phyloP scores from a whole-genome alignment of 2,888 invertebrate genomes.

The Hirtodrosophila alboralis region DNA sequence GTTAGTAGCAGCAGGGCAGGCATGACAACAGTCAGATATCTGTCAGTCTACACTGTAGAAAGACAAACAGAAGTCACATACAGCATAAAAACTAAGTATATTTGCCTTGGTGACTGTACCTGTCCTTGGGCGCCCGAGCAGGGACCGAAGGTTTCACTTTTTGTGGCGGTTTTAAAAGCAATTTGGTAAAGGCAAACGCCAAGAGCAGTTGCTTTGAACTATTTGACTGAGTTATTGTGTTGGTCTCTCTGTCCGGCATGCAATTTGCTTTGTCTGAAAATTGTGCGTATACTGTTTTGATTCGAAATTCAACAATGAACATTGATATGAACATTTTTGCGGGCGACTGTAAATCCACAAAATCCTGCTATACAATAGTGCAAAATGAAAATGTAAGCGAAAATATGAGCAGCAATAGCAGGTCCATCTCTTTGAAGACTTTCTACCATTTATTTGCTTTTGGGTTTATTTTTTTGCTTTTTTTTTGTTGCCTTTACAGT shows the following conservation, averaged over 20 bases:
- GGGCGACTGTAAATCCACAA: constrained; percentile 21
- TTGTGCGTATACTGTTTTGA: constrained; percentile 10
- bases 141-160: constrained; percentile 15
- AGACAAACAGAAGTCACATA: constrained; percentile 25
- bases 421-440: constrained; percentile 45
- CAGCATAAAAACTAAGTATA: constrained; percentile 15
- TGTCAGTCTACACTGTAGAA: constrained; percentile 2
- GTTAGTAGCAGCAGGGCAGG: constrained; percentile 24
- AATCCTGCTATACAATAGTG: constrained; percentile 40
- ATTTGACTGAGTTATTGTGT: constrained; percentile 7
- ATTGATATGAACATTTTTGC: constrained; percentile 17
- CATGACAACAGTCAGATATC: constrained; percentile 10
- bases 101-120: constrained; percentile 13
- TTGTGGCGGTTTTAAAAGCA: constrained; percentile 28
- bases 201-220: constrained; percentile 9
- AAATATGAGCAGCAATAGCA: constrained; percentile 27
- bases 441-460: constrained; percentile 16
- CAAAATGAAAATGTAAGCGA: constrained; percentile 28
- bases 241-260: constrained; percentile 5
- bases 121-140: constrained; percentile 1
- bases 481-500: constrained; percentile 7
- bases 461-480: constrained; percentile 16
- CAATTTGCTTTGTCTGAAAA: constrained; percentile 21
- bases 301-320: constrained; percentile 1
- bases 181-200: constrained; percentile 31